Evolutionary conservation across 2,888 invertebrate species (phyloP).

Genomic region (Scaptomyza cyrtandrae): DNA sequence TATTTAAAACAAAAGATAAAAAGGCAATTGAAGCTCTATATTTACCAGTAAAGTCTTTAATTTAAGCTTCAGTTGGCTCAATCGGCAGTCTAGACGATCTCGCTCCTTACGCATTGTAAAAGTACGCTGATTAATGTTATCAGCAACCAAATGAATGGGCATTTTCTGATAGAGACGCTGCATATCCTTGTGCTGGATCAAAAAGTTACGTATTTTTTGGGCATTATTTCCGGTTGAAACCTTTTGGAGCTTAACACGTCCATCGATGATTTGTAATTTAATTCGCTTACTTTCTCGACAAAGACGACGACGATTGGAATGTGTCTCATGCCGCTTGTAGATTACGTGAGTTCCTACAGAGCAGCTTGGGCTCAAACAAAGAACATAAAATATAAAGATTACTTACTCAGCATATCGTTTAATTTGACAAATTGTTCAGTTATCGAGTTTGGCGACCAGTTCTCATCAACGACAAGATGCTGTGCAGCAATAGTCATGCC

Average conservation of each 20-base stretch:
- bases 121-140: conserved; percentile 83
- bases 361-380: background rate
- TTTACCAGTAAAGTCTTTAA: conserved; percentile 76
- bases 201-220: conserved; percentile 76
- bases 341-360: conserved; percentile 69
- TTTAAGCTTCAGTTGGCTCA: conserved; percentile 64
- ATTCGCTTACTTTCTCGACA: conserved; percentile 57
- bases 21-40: background rate
- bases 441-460: conserved; percentile 79
- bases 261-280: conserved; percentile 77
- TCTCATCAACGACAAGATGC: conserved; percentile 81
- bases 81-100: conserved; percentile 76
- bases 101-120: conserved; percentile 83
- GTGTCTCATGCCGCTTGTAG: conserved; percentile 72
- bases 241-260: conserved; percentile 77
- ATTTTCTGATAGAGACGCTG: conserved; percentile 82
- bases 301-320: conserved; percentile 64
- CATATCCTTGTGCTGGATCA: conserved; percentile 81
- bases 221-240: conserved; percentile 75
- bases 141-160: conserved; percentile 80
- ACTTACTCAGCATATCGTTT: conserved; percentile 80
- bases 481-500: conserved; percentile 77
- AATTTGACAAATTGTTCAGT: conserved; percentile 79
- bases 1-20: background rate
- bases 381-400: too few species aligned